Percentiles rank a stretch among this genome's conserved stretches.
Evolutionary conservation across 2,888 invertebrate species (phyloP).

Genomic region (Acheta domesticus): DNA sequence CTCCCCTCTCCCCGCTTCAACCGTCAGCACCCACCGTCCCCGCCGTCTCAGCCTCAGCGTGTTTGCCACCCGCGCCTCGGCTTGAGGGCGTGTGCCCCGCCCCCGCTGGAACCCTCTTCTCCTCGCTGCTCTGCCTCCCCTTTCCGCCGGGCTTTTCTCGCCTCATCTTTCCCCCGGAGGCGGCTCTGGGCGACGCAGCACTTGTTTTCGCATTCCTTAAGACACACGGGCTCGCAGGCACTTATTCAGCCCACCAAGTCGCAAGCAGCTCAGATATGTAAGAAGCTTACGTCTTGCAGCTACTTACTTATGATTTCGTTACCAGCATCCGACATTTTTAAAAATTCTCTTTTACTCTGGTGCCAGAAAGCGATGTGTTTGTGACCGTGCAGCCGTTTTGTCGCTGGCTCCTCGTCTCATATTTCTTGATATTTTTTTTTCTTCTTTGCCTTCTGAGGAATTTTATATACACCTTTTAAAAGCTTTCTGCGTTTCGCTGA

Average conservation of each 20-base stretch:
- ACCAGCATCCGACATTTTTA: conserved; percentile 7
- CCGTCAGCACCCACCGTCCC: not conserved
- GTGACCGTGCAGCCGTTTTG: not conserved
- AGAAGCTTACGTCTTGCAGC: conserved; percentile 7
- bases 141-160: not conserved
- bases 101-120: too few relatives aligned
- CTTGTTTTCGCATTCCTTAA: conserved; percentile 4
- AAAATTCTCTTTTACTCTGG: not conserved
- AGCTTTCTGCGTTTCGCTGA: not conserved
- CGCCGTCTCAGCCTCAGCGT: not conserved
- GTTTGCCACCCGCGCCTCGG: too few relatives aligned
- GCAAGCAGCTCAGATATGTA: not conserved
- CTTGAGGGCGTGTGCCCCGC: too few relatives aligned
- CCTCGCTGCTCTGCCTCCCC: too few relatives aligned
- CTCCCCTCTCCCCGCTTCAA: not conserved
- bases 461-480: not conserved
- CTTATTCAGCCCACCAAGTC: not conserved
- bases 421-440: not conserved
- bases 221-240: not conserved
- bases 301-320: conserved; percentile 18
- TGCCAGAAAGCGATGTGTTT: not conserved
- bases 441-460: not conserved
- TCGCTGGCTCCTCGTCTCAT: not conserved
- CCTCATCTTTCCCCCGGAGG: not conserved
- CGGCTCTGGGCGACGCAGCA: not conserved